Evolutionary conservation across 2,113 vertebrate genomes (phyloP).

Genomic region (Calyptommatus sinebrachiatus): DNA sequence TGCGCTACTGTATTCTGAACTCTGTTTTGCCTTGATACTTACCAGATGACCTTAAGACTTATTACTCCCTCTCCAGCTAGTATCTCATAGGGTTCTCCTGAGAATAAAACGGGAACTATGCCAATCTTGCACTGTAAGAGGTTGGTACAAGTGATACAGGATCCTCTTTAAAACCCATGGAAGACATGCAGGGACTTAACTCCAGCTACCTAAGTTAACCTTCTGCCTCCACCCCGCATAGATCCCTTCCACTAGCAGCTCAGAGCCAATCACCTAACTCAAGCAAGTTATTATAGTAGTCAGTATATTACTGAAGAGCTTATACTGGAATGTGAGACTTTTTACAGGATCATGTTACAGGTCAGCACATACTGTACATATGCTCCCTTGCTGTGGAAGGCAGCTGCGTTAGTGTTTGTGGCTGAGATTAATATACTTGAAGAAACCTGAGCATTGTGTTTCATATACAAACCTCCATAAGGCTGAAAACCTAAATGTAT

Average conservation of each 20-base stretch:
- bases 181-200: neutral
- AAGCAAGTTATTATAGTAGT: neutral
- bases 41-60: neutral
- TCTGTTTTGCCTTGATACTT: no score
- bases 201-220: neutral
- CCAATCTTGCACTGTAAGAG: neutral
- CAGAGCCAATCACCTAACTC: constrained; percentile 10
- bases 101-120: neutral
- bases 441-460: neutral
- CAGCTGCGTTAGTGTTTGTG: fast-evolving
- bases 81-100: neutral
- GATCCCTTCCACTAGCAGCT: neutral
- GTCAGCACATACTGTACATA: neutral
- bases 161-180: neutral
- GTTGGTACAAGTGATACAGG: neutral
- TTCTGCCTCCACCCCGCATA: neutral
- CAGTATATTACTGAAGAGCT: neutral
- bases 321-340: neutral
- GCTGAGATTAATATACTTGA: neutral
- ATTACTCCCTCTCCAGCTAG: neutral
- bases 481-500: neutral
- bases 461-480: neutral
- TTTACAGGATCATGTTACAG: neutral
- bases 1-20: neutral
- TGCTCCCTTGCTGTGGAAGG: neutral